Conservation (phyloP, 1,140 invertebrate genomes). For the Lordiphosa mommai region DNA sequence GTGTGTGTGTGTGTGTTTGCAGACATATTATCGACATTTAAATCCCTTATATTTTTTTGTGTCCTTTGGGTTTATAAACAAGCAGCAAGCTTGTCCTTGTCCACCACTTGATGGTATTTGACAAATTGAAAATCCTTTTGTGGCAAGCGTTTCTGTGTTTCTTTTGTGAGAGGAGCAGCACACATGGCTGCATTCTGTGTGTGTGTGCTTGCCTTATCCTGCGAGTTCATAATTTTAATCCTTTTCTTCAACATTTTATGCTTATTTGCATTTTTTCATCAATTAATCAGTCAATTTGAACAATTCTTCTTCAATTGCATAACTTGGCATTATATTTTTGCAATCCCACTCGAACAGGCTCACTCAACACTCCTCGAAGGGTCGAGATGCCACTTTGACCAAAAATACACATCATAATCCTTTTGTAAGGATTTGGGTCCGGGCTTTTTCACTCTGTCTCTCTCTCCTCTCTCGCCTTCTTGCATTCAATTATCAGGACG, state of each 20-base stretch:
- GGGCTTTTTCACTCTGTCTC: slow-evolving; percentile 29
- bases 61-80: slow-evolving; percentile 22
- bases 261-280: slow-evolving; percentile 56
- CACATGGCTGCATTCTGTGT: slow-evolving; percentile 29
- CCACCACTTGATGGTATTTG: slow-evolving; percentile 67
- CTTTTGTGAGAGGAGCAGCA: slow-evolving; percentile 42
- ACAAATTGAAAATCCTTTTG: slow-evolving; percentile 75
- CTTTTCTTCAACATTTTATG: slow-evolving; percentile 51
- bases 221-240: slow-evolving; percentile 71
- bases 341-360: background rate
- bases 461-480: slow-evolving; percentile 3
- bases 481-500: slow-evolving; percentile 70
- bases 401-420: slow-evolving; percentile 77
- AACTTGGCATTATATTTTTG: slow-evolving; percentile 26
- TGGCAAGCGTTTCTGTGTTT: slow-evolving; percentile 23
- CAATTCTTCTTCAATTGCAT: slow-evolving; percentile 39
- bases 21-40: slow-evolving; percentile 73
- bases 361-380: slow-evolving; percentile 23
- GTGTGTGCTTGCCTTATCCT: slow-evolving; percentile 55
- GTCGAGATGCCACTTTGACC: slow-evolving; percentile 43
- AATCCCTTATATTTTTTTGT: slow-evolving; percentile 58
- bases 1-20: slow-evolving; percentile 45
- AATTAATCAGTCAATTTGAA: slow-evolving; percentile 29
- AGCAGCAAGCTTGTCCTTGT: slow-evolving; percentile 23
- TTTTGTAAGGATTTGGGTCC: slow-evolving; percentile 70